A percentile compares a stretch with the other conserved stretches of the same genome.
phyloP scores from a whole-genome alignment of 1,140 invertebrate genomes.

The Leptopilina clavipes region DNA sequence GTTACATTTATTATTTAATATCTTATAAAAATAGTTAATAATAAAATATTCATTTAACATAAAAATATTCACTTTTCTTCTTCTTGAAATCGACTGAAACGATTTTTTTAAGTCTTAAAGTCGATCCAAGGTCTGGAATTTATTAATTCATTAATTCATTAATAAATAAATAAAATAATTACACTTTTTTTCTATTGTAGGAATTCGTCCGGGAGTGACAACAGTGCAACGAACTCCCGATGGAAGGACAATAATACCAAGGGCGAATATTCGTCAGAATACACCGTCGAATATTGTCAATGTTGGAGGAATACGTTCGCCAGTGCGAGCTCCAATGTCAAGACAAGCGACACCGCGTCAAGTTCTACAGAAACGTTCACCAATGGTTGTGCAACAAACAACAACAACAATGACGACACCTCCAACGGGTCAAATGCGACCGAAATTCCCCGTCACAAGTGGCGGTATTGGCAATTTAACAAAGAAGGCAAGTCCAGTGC shows the following conservation, averaged over 20 bases:
- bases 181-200: slow-evolving; percentile 29
- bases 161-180: no score
- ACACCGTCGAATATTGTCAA: slow-evolving; percentile 63
- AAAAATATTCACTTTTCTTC: no score
- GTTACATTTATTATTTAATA: no score
- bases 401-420: slow-evolving; percentile 51
- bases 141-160: no score
- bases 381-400: slow-evolving; percentile 54
- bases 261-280: slow-evolving; percentile 63
- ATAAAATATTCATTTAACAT: no score
- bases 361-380: slow-evolving; percentile 63
- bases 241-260: slow-evolving; percentile 65
- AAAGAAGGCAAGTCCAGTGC: slow-evolving; percentile 54
- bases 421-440: slow-evolving; percentile 58
- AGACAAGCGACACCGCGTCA: slow-evolving; percentile 58
- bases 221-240: slow-evolving; percentile 58
- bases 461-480: slow-evolving; percentile 57
- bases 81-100: no score
- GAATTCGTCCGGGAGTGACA: slow-evolving; percentile 52
- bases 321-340: slow-evolving; percentile 60
- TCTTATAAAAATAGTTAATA: no score
- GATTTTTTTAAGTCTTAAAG: no score
- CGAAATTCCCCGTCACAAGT: slow-evolving; percentile 56
- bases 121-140: no score
- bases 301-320: slow-evolving; percentile 60